phyloP scores from a whole-genome alignment of 2,797 vertebrate species.

The Oceanodroma leucorhoa region DNA sequence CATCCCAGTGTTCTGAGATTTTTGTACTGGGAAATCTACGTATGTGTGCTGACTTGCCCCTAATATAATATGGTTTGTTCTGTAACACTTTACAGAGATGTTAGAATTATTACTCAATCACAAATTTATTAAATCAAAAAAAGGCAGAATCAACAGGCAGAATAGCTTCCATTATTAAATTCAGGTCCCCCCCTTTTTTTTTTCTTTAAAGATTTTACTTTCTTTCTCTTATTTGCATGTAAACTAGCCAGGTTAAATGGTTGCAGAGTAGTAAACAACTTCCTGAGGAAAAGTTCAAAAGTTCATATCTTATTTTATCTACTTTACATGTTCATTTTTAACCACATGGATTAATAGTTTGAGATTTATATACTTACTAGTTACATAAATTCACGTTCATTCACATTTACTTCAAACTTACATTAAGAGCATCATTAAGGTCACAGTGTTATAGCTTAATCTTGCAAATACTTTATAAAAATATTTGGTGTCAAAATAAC shows the following conservation, averaged over 20 bases:
- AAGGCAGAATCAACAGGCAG: not conserved
- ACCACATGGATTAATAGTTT: not conserved
- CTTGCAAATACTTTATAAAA: constrained; percentile 2
- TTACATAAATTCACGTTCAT: not conserved
- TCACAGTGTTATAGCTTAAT: not conserved
- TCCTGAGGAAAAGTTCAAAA: not conserved
- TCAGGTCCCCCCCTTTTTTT: not conserved
- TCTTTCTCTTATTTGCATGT: not conserved
- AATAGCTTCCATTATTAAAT: not conserved
- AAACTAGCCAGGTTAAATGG: not conserved
- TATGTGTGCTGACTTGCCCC: not conserved
- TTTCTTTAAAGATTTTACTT: not conserved
- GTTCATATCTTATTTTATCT: not conserved
- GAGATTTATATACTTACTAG: not conserved
- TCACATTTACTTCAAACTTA: not conserved
- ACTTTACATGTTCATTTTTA: not conserved
- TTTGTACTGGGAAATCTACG: accelerated
- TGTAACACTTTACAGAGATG: not conserved
- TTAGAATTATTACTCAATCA: not conserved
- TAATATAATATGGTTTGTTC: not conserved
- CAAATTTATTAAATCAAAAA: not conserved
- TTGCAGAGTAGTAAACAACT: not conserved
- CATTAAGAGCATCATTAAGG: not conserved
- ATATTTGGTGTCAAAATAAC: not conserved
- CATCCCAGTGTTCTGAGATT: not conserved